These are phyloP conservation scores for Phaedon cochleariae DNA, from an alignment of 2,888 invertebrate genomes.

Conservation along the genomic window DNA sequence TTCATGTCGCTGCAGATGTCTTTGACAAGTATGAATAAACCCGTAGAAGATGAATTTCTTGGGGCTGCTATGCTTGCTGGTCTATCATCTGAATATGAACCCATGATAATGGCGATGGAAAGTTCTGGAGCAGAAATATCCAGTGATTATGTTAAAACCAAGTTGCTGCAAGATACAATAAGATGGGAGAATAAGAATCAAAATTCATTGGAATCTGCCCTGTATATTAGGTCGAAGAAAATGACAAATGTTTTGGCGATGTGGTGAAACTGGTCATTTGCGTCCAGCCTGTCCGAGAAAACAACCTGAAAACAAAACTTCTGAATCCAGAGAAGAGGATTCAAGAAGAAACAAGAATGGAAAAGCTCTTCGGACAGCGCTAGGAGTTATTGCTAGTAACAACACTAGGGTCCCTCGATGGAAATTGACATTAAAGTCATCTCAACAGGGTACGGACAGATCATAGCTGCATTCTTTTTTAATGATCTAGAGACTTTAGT, in stretches of 20 bases:
- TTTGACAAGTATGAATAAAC: slow-evolving; percentile 4
- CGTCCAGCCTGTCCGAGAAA: no score
- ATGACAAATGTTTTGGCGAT: no score
- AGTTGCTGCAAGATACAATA: slow-evolving; percentile 24
- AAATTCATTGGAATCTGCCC: not conserved
- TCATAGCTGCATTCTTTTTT: no score
- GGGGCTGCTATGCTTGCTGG: slow-evolving; percentile 22
- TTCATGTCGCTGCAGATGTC: not conserved
- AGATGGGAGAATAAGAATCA: not conserved
- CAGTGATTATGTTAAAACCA: slow-evolving; percentile 24
- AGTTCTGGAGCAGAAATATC: slow-evolving; percentile 21
- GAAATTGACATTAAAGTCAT: no score
- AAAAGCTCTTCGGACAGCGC: not conserved
- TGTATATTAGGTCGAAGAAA: not conserved
- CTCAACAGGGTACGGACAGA: no score
- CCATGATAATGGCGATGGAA: slow-evolving; percentile 28
- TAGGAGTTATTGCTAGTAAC: no score
- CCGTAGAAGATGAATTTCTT: slow-evolving; percentile 21
- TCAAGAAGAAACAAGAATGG: not conserved
- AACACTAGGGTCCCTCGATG: no score
- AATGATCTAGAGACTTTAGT: no score
- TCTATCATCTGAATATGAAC: slow-evolving; percentile 24
- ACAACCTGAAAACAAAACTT: no score
- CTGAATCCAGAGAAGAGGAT: not conserved
- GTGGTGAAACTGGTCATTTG: no score